A percentile compares a stretch with the other conserved stretches of the same genome.
Conservation (phyloP, 2,888 invertebrate genomes). For the Omphaloscelis lunosa region DNA sequence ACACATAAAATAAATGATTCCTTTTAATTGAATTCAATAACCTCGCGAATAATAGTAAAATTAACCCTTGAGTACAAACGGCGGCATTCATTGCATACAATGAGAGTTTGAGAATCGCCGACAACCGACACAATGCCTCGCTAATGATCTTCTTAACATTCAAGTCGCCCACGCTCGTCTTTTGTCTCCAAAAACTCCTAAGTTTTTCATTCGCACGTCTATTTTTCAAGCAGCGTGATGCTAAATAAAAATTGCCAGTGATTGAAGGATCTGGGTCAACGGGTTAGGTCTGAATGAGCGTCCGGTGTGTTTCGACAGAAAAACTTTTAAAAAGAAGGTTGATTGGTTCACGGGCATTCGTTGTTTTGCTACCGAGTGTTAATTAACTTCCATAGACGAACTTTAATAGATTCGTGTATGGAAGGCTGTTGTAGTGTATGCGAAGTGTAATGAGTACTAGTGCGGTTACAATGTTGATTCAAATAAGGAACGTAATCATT, state of each 20-base stretch:
- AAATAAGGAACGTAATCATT: neutral
- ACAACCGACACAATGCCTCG: constrained; percentile 79
- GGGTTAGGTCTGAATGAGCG: constrained; percentile 77
- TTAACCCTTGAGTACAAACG: constrained; percentile 60
- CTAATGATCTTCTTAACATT: constrained; percentile 90
- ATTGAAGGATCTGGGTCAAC: constrained; percentile 87
- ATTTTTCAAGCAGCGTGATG: constrained; percentile 88
- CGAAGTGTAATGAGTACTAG: constrained; percentile 23
- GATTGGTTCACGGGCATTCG: constrained; percentile 79
- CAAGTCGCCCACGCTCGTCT: constrained; percentile 86
- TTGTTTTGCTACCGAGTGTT: constrained; percentile 79
- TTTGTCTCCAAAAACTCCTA: constrained; percentile 87
- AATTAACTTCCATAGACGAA: constrained; percentile 73
- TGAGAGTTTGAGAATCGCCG: constrained; percentile 80
- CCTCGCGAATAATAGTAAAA: constrained; percentile 65
- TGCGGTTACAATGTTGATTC: constrained; percentile 19
- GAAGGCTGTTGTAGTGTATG: constrained; percentile 21
- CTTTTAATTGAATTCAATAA: constrained; percentile 68
- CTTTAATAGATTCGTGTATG: constrained; percentile 54
- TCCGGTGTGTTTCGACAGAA: constrained; percentile 75
- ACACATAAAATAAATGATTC: constrained; percentile 57
- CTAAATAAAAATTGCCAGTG: constrained; percentile 77
- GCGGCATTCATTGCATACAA: constrained; percentile 59
- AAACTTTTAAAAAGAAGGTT: constrained; percentile 74
- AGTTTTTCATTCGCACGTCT: constrained; percentile 84